Percentiles rank a stretch among this genome's conserved stretches.
phyloP scores from a whole-genome alignment of 2,797 vertebrate genomes.

The Carcharodon carcharias region DNA sequence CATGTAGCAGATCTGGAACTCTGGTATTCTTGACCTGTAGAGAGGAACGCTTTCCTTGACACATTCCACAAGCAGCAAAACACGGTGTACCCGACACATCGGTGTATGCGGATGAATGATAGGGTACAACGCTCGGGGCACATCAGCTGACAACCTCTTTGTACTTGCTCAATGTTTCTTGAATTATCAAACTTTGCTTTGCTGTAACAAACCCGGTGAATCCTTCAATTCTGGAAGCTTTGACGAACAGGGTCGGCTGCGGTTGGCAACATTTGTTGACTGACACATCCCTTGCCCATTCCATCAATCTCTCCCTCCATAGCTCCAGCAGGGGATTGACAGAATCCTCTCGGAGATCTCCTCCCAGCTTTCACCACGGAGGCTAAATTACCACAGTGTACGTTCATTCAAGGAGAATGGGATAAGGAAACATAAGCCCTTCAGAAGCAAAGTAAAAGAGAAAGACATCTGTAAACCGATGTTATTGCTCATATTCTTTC shows the following conservation, averaged over 20 bases:
- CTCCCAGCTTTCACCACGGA: not conserved
- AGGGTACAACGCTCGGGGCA: not conserved
- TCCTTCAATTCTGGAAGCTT: not conserved
- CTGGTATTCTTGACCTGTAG: not conserved
- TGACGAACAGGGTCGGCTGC: not conserved
- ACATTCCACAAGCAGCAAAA: not conserved
- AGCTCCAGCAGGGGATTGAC: not conserved
- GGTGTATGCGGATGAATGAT: not conserved
- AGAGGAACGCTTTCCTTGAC: not conserved
- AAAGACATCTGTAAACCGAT: not conserved
- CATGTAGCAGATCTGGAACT: not conserved
- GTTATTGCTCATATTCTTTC: not conserved
- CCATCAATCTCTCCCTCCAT: not conserved
- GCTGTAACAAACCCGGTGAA: not conserved
- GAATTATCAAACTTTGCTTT: not conserved
- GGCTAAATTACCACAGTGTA: not conserved
- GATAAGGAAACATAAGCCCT: not conserved
- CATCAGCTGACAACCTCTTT: not conserved
- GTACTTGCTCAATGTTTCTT: not conserved
- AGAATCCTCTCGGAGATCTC: not conserved
- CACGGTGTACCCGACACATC: not conserved
- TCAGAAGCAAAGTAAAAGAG: not conserved
- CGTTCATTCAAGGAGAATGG: not conserved
- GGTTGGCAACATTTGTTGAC: not conserved
- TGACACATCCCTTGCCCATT: not conserved